Base-by-base conservation (phyloP, 2,113 vertebrate species). In the Lophochroa leadbeateri region DNA sequence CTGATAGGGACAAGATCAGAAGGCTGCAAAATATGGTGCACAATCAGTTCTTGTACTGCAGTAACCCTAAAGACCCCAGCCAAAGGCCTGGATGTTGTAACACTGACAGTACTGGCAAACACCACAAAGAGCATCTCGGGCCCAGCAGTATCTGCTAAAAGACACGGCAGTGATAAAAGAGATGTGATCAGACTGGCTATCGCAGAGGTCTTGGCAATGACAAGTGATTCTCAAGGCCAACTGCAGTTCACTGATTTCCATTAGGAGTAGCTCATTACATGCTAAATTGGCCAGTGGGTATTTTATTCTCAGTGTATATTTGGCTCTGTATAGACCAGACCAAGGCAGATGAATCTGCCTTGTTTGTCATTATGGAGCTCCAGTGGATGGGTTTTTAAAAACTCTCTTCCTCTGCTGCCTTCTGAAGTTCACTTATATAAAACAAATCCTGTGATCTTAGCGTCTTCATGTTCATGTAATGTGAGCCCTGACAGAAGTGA, bases 171-270 rank as follows among this genome's bases (percentile, higher is more conserved):
- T 84, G 92, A 92, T 49, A 61, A 58, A 92, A 44, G 81, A 94
- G 74, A 74, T 82, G 74, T 64, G 88, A 93, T 53, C 60, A 81
- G 46, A 13, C 64, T 63, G 85, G 76, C 76, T 86, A 46, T 65
- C 1, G 0, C 69, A 94, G 64, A 86, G 88, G 80, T 76, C 84
- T 90, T 90, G 85, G 88, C 94, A 94, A 77, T 88, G 85, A 88
- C 61, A 87, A 86, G 81, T 43, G 68, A 67, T 90, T 90, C 90
- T 85, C 77, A 68, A 94, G 95, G 86, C 91, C 91, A 93, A 39
- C 31, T 65, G 69, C 86, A 86, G 86, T 53, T 94, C 68, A 64
- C 79, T 81, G 94, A 82, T 74, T 88, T 53, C 86, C 84, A 79
- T 92, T 68, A 83, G 74, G 87, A 92, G 87, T 20, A 87, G 77